Evolutionary conservation across 2,888 invertebrate genomes (phyloP), one percentile per base, ranked within the genome.

Genomic region (Temnothorax unifasciatus): DNA sequence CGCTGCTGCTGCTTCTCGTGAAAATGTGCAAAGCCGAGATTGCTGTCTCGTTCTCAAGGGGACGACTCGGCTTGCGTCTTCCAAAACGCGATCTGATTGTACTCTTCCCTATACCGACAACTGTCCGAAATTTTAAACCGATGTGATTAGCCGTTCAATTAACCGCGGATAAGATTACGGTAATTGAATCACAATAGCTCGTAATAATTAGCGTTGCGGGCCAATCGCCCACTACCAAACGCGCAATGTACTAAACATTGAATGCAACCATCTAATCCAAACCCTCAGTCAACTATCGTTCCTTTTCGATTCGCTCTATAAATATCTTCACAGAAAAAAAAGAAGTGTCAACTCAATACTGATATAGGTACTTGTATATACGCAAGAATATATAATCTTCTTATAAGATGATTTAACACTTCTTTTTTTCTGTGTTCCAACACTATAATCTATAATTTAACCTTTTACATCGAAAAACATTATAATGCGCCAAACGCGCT

Each of bases 91-190:
- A 92, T 92, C 87, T 89, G 91, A 93, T 92, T 91, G 90, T 87
- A 88, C 88, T 87, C 68, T 83, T 63, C 85, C 89, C 86, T 85
- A 21, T 21, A 52, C 25, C 76, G 87, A 74, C 84, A 87, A 89
- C 88, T 91, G 90, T 90, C 88, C 90, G 89, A 93, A 93, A 93
- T 93, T 93, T 93, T 92, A 89, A 93, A 94, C 93, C 92, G 91
- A 93, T 93, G 91, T 92, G 92, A 94, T 94, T 93, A 92, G 90
- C 87, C 91, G 90, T 92, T 91, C 92, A 92, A 94, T 93, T 93
- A 93, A 18, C 89, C 87, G 81, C 68, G 66, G 91, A 93, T 89
- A 92, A 91, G 92, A 93, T 94, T 93, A 93, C 90, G 85, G 88
- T 93, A 93, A 94, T 93, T 93, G 92, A 93, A 93, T 94, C 92